These are phyloP conservation scores for Stegodyphus mimosarum DNA, from an alignment of 1,140 invertebrate species.

Conservation along the genomic window DNA sequence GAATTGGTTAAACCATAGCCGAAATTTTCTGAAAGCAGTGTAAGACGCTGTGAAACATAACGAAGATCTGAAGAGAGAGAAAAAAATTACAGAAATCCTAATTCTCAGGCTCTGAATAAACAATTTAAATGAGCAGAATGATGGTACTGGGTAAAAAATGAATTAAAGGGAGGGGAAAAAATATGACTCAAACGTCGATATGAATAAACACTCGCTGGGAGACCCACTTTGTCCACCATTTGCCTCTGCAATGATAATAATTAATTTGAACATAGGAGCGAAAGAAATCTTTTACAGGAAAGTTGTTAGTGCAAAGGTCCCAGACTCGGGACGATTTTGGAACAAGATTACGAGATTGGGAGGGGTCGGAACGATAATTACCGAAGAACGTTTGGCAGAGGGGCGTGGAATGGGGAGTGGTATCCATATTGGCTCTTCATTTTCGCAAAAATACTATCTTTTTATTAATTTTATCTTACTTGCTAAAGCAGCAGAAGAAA, in stretches of 20 bases:
- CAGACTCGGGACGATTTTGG: constrained; percentile 11
- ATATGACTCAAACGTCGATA: constrained; percentile 16
- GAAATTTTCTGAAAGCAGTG: too few relatives aligned
- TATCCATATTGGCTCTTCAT: constrained; percentile 56
- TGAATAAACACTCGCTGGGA: constrained; percentile 18
- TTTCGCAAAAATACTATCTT: constrained; percentile 43
- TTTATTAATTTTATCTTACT: constrained; percentile 27
- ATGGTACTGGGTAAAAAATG: neutral
- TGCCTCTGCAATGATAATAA: constrained; percentile 32
- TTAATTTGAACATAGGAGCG: constrained; percentile 30
- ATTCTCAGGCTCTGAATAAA: too few relatives aligned
- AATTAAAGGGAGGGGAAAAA: neutral
- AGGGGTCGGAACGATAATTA: constrained; percentile 40
- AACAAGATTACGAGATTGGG: constrained; percentile 32
- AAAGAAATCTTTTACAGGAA: constrained; percentile 25
- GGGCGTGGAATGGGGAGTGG: neutral
- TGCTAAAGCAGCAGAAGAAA: neutral
- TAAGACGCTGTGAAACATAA: too few relatives aligned
- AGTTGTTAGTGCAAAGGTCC: neutral
- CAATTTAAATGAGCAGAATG: neutral
- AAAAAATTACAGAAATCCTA: neutral
- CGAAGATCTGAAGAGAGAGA: neutral
- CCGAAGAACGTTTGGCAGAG: neutral
- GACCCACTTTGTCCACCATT: constrained; percentile 34
- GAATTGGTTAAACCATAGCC: too few relatives aligned